A percentile compares a stretch with the other conserved stretches of the same genome.
Evolutionary conservation across 2,797 vertebrate genomes (phyloP).

Genomic region (Hydrocynus forskahlii): DNA sequence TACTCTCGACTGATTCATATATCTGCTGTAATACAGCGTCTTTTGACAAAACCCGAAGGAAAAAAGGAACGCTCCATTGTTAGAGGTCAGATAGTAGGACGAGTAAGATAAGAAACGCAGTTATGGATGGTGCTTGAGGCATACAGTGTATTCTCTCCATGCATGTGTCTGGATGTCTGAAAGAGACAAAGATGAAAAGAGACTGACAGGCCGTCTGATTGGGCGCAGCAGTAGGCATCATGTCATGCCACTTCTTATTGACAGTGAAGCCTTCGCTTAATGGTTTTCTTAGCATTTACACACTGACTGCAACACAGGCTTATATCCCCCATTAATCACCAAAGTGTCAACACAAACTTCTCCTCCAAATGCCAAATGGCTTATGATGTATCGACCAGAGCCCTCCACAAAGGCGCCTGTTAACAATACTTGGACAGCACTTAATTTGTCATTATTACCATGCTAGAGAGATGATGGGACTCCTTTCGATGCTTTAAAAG

Average conservation of each 20-base stretch:
- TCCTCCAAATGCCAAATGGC: constrained; percentile 62
- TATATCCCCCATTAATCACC: constrained; percentile 75
- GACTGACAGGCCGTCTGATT: constrained; percentile 76
- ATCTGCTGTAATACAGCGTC: neutral
- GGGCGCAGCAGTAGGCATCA: constrained; percentile 74
- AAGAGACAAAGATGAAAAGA: constrained; percentile 51
- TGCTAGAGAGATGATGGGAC: constrained; percentile 47
- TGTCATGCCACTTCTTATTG: constrained; percentile 76
- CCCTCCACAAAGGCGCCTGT: constrained; percentile 45
- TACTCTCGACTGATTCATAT: neutral
- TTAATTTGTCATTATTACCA: constrained; percentile 63
- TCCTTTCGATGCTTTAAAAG: constrained; percentile 63
- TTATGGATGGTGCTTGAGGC: constrained; percentile 5
- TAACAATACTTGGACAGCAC: constrained; percentile 44
- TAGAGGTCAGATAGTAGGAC: constrained; percentile 27
- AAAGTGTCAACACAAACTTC: constrained; percentile 61
- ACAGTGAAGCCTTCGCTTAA: constrained; percentile 69
- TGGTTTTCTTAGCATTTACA: constrained; percentile 62
- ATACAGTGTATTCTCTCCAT: neutral
- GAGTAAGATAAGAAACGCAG: neutral
- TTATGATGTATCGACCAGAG: constrained; percentile 52
- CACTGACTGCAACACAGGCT: constrained; percentile 51
- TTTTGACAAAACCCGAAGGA: neutral
- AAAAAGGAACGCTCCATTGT: neutral
- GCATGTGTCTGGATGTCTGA: constrained; percentile 9